Conservation (phyloP, 2,113 vertebrate genomes). For the Campylomormyrus numenius region DNA sequence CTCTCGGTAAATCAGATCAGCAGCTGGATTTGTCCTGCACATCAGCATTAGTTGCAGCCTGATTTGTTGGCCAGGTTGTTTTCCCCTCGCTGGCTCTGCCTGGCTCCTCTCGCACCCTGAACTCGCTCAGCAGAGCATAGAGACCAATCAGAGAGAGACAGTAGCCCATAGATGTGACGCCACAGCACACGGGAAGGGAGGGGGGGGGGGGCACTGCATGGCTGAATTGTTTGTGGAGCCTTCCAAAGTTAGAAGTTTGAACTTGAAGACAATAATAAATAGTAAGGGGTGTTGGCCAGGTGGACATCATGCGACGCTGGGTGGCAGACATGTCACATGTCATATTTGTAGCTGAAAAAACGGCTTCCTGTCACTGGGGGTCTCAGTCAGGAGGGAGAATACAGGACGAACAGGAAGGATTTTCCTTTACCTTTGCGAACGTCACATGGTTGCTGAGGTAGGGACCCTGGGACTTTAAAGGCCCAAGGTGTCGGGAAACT, state of each 20-base stretch:
- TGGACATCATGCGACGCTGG: background rate
- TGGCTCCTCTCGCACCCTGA: slow-evolving; percentile 39
- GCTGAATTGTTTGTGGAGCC: background rate
- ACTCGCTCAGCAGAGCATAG: slow-evolving; percentile 32
- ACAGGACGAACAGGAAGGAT: background rate
- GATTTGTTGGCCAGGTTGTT: slow-evolving; percentile 21
- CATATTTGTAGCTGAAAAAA: background rate
- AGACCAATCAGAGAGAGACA: slow-evolving; percentile 39
- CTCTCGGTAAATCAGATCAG: slow-evolving; percentile 34
- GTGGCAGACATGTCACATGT: background rate
- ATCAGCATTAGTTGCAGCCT: slow-evolving; percentile 37
- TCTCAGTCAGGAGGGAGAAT: background rate
- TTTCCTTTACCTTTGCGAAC: background rate
- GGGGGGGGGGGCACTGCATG: background rate
- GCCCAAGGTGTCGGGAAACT: background rate
- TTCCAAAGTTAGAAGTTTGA: background rate
- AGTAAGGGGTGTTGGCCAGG: background rate
- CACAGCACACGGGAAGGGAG: background rate
- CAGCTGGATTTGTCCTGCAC: slow-evolving; percentile 28
- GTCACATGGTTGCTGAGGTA: background rate
- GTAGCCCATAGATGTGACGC: background rate
- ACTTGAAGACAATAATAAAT: background rate
- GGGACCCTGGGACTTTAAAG: background rate
- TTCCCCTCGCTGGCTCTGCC: slow-evolving; percentile 39
- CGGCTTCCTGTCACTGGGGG: background rate